phyloP scores from a whole-genome alignment of 2,113 vertebrate genomes.

The Podiceps cristatus region DNA sequence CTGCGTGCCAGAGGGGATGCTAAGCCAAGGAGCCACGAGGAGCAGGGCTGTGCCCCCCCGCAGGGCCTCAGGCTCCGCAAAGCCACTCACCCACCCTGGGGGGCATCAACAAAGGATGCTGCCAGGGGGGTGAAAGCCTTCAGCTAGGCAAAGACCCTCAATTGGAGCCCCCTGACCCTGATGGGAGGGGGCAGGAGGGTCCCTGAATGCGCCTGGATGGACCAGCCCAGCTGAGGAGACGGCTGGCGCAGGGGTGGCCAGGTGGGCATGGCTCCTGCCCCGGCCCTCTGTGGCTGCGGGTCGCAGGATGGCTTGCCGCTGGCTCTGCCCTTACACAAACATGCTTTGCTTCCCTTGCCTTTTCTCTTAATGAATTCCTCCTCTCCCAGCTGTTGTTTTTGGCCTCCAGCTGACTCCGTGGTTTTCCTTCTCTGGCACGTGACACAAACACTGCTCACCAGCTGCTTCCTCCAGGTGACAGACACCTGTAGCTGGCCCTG shows the following conservation, averaged over 20 bases:
- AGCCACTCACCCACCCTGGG: neutral
- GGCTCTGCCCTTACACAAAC: constrained; percentile 46
- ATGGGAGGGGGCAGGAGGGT: neutral
- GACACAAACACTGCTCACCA: neutral
- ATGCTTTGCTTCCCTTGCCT: constrained; percentile 16
- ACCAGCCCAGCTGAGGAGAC: neutral
- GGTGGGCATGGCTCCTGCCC: neutral
- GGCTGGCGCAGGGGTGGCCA: neutral
- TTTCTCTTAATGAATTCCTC: constrained; percentile 65
- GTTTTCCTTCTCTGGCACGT: constrained; percentile 47
- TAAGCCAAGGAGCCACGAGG: neutral
- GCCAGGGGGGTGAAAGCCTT: neutral
- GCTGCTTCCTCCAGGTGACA: constrained; percentile 42
- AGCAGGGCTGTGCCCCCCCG: neutral
- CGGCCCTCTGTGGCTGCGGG: neutral
- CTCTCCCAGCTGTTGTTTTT: constrained; percentile 54
- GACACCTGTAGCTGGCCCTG: constrained; percentile 16
- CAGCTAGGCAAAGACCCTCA: neutral
- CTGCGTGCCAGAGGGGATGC: neutral
- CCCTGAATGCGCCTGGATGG: neutral
- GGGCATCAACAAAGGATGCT: neutral
- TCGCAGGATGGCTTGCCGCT: neutral
- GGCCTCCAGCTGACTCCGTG: constrained; percentile 1
- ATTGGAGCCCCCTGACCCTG: neutral
- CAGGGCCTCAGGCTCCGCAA: neutral